Base-by-base conservation (phyloP, 2,797 vertebrate species). In the Alauda arvensis region DNA sequence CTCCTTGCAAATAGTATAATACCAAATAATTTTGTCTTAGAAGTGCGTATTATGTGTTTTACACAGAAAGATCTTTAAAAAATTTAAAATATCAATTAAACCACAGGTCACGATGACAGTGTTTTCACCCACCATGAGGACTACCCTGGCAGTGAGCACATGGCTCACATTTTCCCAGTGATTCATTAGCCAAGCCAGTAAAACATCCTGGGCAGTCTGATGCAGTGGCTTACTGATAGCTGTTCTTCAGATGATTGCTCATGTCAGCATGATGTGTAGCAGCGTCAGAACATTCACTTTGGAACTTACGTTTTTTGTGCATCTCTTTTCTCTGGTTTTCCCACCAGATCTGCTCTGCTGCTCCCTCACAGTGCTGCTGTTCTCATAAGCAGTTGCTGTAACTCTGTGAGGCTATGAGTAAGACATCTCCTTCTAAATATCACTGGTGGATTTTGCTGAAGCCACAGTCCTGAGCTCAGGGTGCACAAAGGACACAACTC, bases 281-380 rank as follows among this genome's bases (percentile, higher is more conserved):
- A 89, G 26, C 39, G 16, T 56, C 33, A 19, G 67, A 85, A 48
- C 82, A 62, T 68, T 61, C 51, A 71, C 81, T 82, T 88, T 45
- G 82, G 60, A 89, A 83, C 77, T 83, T 83, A 88, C 65, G 65
- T 80, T 90, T 85, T 70, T 55, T 68, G 61, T 90, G 43, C 43
- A 77, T 81, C 57, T 79, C 28, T 65, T 65, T 78, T 59, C 60
- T 94, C 85, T 92, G 68, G 49, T 79, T 93, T 93, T 91, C 83
- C 90, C 71, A 87, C 61, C 52, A 85, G 75, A 74, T 85, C 71
- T 74, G 33, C 69, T 85, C 68, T 79, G 75, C 78, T 87, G 49
- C 71, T 37, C 37, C 37, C 57, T 87, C 68, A 52, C 53, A 70
- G 29, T 0, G 0, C 65, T 52, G 29, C 52, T 79, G 46, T 80